phyloP scores from a whole-genome alignment of 2,113 vertebrate genomes.

The Thunnus maccoyii region DNA sequence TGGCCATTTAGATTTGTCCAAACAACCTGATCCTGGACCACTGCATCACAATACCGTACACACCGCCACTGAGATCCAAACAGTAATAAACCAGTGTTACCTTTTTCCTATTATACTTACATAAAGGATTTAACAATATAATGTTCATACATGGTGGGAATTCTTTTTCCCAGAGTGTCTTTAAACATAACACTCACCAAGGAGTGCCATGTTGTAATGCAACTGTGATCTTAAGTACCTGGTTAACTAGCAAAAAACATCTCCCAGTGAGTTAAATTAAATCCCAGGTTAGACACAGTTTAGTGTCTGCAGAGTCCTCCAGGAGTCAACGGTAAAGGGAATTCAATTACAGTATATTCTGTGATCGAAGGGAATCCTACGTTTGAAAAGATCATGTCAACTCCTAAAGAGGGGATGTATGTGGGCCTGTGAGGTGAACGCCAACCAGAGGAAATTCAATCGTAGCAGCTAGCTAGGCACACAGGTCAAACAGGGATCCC shows the following conservation, averaged over 20 bases:
- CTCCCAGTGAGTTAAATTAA: conserved; percentile 6
- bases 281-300: conserved; percentile 27
- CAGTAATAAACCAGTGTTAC: conserved; percentile 29
- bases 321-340: conserved; percentile 33
- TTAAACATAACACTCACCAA: conserved; percentile 13
- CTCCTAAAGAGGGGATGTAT: not conserved
- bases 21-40: not conserved
- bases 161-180: conserved; percentile 8
- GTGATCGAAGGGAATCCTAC: conserved; percentile 12
- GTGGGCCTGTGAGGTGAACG: conserved; percentile 19
- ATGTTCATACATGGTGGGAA: not conserved
- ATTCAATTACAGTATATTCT: conserved; percentile 1
- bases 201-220: conserved; percentile 13
- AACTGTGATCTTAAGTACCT: conserved; percentile 31
- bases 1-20: not conserved
- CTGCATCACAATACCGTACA: not conserved
- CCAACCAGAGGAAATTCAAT: conserved; percentile 12
- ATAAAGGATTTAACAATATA: conserved; percentile 26
- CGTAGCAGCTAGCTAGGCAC: conserved; percentile 13
- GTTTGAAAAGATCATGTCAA: not conserved
- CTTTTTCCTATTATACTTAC: conserved; percentile 22
- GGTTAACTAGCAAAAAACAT: conserved; percentile 11
- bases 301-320: conserved; percentile 14
- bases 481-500: conserved; percentile 93
- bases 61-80: conserved; percentile 10